These are phyloP conservation scores for Zosterops pallidus DNA, from an alignment of 2,113 vertebrate genomes.

Conservation along the genomic window DNA sequence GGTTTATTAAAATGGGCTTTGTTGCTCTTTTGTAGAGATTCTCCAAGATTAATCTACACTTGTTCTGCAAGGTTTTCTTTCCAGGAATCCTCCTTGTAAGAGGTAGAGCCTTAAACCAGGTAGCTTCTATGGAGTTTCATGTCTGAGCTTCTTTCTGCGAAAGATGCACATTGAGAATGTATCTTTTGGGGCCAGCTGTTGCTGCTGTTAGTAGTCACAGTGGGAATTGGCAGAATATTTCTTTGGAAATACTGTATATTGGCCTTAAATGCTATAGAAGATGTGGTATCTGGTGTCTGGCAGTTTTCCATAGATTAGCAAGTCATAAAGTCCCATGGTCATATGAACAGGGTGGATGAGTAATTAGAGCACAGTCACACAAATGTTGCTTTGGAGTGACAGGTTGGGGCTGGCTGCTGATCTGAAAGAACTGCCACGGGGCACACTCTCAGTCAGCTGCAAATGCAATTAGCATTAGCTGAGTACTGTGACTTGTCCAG, in stretches of 20 bases:
- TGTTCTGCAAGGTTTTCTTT: neutral
- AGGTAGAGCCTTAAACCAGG: neutral
- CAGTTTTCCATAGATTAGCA: neutral
- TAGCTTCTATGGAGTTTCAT: neutral
- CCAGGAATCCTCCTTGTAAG: neutral
- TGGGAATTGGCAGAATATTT: neutral
- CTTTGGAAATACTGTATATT: neutral
- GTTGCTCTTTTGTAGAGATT: neutral
- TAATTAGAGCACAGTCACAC: neutral
- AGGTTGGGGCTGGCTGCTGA: neutral
- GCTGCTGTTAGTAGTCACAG: neutral
- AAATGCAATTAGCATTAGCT: constrained; percentile 4
- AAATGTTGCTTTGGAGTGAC: neutral
- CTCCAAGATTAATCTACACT: neutral
- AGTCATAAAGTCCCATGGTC: neutral
- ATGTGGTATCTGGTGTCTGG: neutral
- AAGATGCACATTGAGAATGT: neutral
- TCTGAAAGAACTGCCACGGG: neutral
- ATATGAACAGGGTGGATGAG: neutral
- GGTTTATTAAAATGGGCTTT: neutral
- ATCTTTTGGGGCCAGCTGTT: neutral
- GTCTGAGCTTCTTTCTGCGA: neutral
- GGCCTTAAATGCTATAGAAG: neutral
- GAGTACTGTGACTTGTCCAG: neutral
- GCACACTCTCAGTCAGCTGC: neutral